These are phyloP conservation scores for Pycnomerus fuliginosus DNA, from an alignment of 2,888 invertebrate genomes.

Conservation along the genomic window DNA sequence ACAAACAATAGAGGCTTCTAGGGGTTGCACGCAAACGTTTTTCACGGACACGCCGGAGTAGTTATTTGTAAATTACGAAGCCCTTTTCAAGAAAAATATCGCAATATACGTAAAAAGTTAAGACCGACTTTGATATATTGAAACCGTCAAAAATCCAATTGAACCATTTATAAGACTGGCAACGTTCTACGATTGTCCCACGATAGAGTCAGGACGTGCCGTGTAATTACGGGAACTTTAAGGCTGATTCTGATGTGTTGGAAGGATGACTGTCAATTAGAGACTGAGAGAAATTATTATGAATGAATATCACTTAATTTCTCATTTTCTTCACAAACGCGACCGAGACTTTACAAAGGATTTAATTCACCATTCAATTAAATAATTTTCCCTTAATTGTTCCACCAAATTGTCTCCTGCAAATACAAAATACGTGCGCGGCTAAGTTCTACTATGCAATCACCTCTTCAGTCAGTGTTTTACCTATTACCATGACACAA, in stretches of 20 bases:
- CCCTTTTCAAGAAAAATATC: constrained; percentile 25
- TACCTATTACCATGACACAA: no score
- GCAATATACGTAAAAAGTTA: constrained; percentile 26
- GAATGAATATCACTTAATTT: background rate
- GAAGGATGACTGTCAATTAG: constrained; percentile 17
- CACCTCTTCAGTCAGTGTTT: no score
- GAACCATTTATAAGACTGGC: constrained; percentile 23
- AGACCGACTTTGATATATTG: constrained; percentile 25
- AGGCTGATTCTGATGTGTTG: constrained; percentile 10
- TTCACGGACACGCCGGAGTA: constrained; percentile 13
- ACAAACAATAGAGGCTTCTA: constrained; percentile 12
- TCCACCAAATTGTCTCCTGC: no score
- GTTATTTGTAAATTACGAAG: constrained; percentile 22
- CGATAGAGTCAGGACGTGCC: constrained; percentile 10
- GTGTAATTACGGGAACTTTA: constrained; percentile 13
- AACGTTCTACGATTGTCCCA: constrained; percentile 19
- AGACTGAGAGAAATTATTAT: constrained; percentile 12
- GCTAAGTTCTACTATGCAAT: no score
- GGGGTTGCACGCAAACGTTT: constrained; percentile 9
- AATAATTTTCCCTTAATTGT: constrained; percentile 25
- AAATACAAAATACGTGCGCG: background rate
- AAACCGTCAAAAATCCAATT: constrained; percentile 25
- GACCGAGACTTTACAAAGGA: constrained; percentile 20
- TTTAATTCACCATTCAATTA: constrained; percentile 25
- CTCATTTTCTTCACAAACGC: background rate